Percentiles rank a stretch among this genome's conserved stretches.
These are phyloP conservation scores for Julus scandinavius DNA, from an alignment of 2,888 invertebrate species.

Conservation along the genomic window DNA sequence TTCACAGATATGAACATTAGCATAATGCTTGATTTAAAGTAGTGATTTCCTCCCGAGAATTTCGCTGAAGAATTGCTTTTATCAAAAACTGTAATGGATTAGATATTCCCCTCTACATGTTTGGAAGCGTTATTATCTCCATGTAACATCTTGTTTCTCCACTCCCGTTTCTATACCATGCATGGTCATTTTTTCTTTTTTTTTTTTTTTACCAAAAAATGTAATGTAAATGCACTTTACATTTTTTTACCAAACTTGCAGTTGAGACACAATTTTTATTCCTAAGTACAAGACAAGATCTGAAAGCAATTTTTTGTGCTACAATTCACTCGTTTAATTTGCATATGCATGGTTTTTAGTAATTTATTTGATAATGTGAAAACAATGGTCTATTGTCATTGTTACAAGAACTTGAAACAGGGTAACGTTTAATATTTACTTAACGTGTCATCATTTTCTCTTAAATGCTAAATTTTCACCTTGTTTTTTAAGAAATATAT, in stretches of 20 bases:
- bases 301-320: not conserved
- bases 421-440: not conserved
- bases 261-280: not conserved
- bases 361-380: not conserved
- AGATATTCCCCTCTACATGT: conserved; percentile 29
- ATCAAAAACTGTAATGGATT: conserved; percentile 46
- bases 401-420: not conserved
- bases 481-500: not conserved
- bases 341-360: not conserved
- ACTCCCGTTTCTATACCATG: not conserved
- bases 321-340: not conserved
- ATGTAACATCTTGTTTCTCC: conserved; percentile 13
- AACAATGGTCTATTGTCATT: not conserved
- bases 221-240: conserved; percentile 20
- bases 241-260: conserved; percentile 10
- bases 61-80: conserved; percentile 41
- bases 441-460: not conserved
- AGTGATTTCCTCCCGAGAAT: conserved; percentile 43
- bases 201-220: not conserved
- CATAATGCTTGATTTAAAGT: conserved; percentile 44
- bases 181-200: conserved; percentile 3
- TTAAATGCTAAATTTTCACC: not conserved
- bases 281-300: not conserved
- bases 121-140: not conserved
- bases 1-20: conserved; percentile 43